Percentiles rank a stretch among this genome's conserved stretches.
Conservation (phyloP, 2,888 invertebrate genomes). For the Axea sp. region DNA sequence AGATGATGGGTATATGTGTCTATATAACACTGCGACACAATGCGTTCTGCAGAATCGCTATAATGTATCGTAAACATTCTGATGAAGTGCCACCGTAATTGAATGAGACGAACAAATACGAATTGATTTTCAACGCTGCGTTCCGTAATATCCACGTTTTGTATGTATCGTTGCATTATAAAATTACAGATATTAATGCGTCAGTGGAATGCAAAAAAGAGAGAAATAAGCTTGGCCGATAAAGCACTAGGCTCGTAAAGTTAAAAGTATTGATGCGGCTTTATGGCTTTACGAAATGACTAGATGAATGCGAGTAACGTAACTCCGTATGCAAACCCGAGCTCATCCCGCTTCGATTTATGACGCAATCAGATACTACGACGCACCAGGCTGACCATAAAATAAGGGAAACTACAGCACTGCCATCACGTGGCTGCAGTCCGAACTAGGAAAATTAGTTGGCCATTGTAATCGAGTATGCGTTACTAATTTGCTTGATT, state of each 20-base stretch:
- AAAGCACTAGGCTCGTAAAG: slow-evolving; percentile 30
- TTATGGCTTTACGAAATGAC: slow-evolving; percentile 50
- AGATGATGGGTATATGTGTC: too few species aligned
- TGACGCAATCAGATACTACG: slow-evolving; percentile 77
- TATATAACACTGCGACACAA: too few species aligned
- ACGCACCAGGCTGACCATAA: slow-evolving; percentile 75
- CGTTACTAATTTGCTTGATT: slow-evolving; percentile 31
- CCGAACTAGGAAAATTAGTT: slow-evolving; percentile 53
- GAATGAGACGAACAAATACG: slow-evolving; percentile 33
- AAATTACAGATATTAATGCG: slow-evolving; percentile 52
- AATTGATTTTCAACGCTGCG: neutral
- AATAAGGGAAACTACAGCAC: slow-evolving; percentile 75
- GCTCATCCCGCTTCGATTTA: slow-evolving; percentile 70
- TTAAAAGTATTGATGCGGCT: slow-evolving; percentile 43
- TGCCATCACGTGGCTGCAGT: slow-evolving; percentile 69
- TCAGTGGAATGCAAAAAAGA: slow-evolving; percentile 12
- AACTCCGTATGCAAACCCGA: slow-evolving; percentile 44
- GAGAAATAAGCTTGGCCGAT: slow-evolving; percentile 20
- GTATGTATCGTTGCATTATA: slow-evolving; percentile 28
- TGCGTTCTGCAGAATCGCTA: too few species aligned
- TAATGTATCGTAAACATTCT: slow-evolving; percentile 22
- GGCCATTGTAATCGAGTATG: slow-evolving; percentile 37
- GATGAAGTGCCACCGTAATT: slow-evolving; percentile 42
- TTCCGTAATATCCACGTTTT: slow-evolving; percentile 8
- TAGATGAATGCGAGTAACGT: slow-evolving; percentile 38